A percentile compares a stretch with the other conserved stretches of the same genome.
Conservation (phyloP, 2,888 invertebrate species). For the Spodoptera picta region DNA sequence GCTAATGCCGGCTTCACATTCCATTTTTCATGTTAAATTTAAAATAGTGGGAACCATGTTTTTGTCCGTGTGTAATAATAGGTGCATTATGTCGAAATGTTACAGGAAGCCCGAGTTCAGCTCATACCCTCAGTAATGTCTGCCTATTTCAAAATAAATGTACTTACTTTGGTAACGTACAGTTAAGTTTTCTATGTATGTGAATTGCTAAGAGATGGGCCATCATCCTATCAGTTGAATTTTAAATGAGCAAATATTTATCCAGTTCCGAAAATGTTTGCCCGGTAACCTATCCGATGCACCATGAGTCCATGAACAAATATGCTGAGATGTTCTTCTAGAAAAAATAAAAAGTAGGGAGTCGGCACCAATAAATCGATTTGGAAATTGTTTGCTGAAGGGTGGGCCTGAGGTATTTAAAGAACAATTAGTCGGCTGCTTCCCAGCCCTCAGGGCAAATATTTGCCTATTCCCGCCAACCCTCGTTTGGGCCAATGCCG, state of each 20-base stretch:
- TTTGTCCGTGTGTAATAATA: conserved; percentile 58
- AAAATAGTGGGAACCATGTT: conserved; percentile 71
- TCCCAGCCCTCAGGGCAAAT: conserved; percentile 84
- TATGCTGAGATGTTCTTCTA: conserved; percentile 60
- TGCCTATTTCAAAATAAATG: conserved; percentile 19
- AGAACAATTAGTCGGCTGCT: conserved; percentile 88
- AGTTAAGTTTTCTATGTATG: not conserved
- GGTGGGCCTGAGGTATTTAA: conserved; percentile 85
- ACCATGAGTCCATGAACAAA: conserved; percentile 58
- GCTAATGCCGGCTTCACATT: conserved; percentile 74
- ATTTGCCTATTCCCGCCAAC: conserved; percentile 87
- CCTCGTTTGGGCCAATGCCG: conserved; percentile 80
- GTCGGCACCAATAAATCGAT: conserved; percentile 83
- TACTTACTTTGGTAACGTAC: conserved; percentile 10
- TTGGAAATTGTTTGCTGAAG: conserved; percentile 82
- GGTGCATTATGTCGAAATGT: conserved; percentile 53
- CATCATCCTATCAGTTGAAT: conserved; percentile 43
- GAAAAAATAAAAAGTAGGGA: conserved; percentile 73
- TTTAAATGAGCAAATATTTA: conserved; percentile 67
- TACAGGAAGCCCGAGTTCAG: conserved; percentile 42
- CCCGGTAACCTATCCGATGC: conserved; percentile 70
- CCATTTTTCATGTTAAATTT: conserved; percentile 86
- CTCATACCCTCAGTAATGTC: conserved; percentile 8
- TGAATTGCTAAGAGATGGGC: conserved; percentile 16
- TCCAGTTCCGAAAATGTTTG: conserved; percentile 72